Evolutionary conservation across 2,888 invertebrate genomes (phyloP), one percentile per base, ranked within the genome.

Genomic region (Carpatolechia fugitivella): DNA sequence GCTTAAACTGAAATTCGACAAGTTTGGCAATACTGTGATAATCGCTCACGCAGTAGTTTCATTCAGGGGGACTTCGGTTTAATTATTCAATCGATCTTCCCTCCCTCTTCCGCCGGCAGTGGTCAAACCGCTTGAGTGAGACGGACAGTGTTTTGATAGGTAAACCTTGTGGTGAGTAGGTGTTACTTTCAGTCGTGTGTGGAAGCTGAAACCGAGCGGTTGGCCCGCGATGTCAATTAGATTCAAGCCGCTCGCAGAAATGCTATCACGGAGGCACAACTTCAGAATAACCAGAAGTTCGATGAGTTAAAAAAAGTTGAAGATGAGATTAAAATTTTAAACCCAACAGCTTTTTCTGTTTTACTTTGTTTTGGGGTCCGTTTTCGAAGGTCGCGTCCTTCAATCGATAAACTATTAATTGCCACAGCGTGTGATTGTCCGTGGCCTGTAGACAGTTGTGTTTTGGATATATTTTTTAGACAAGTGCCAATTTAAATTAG

Each of bases 351-450:
- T 78, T 82, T 85, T 24, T 82, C 74, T 78, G 72, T 85, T 85
- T 44, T 82, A 74, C 75, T 85, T 86, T 80, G 72, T 80, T 82
- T 82, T 76, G 76, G 76, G 70, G 77, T 77, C 76, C 70, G 73
- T 74, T 69, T 63, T 66, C 75, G 82, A 88, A 88, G 89, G 89
- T 87, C 88, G 80, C 77, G 85, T 76, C 84, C 85, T 85, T 87
- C 79, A 87, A 90, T 89, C 89, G 87, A 89, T 88, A 84, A 82
- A 87, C 85, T 85, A 86, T 89, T 88, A 85, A 83, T 84, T 81
- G 81, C 73, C 61, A 72, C 69, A 78, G 74, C 82, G 80, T 82
- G 82, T 78, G 83, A 84, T 80, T 82, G 79, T 72, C 81, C 76
- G 78, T 72, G 82, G 77, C 78, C 76, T 67, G 67, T 72, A 81